phyloP scores from a whole-genome alignment of 64 coral and sea anemone genomes.

The Dendronephthya gigantea region DNA sequence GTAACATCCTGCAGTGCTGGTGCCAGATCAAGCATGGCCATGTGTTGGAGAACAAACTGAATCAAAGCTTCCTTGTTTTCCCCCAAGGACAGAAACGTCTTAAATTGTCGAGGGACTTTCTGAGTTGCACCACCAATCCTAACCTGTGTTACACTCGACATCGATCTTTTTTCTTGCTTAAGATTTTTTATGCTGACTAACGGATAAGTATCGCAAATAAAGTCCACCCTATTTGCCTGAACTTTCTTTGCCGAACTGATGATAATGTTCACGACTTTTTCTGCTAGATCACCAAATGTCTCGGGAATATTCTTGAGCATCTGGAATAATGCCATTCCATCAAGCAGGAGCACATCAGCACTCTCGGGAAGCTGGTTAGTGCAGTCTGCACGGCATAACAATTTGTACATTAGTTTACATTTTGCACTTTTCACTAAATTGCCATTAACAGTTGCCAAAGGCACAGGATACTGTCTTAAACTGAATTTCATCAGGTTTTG shows the following conservation, averaged over 20 bases:
- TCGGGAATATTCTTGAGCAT: neutral
- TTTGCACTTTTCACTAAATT: neutral
- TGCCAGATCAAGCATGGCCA: neutral
- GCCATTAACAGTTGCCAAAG: neutral
- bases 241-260: neutral
- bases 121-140: neutral
- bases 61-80: neutral
- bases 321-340: constrained; percentile 9
- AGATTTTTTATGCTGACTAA: neutral
- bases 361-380: neutral
- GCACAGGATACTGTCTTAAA: neutral
- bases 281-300: constrained; percentile 5
- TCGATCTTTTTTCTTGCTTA: neutral
- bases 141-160: neutral
- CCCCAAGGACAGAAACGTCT: constrained; percentile 4
- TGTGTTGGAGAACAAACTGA: neutral
- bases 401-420: constrained; percentile 10
- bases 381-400: neutral
- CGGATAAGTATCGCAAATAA: constrained; percentile 1
- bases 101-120: neutral
- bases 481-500: constrained; percentile 8
- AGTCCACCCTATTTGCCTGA: constrained; percentile 16
- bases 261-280: neutral
- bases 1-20: neutral
- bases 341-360: neutral